These are phyloP conservation scores for Caenorhabditis macrosperma DNA, from an alignment of 2,888 invertebrate species.

Conservation along the genomic window DNA sequence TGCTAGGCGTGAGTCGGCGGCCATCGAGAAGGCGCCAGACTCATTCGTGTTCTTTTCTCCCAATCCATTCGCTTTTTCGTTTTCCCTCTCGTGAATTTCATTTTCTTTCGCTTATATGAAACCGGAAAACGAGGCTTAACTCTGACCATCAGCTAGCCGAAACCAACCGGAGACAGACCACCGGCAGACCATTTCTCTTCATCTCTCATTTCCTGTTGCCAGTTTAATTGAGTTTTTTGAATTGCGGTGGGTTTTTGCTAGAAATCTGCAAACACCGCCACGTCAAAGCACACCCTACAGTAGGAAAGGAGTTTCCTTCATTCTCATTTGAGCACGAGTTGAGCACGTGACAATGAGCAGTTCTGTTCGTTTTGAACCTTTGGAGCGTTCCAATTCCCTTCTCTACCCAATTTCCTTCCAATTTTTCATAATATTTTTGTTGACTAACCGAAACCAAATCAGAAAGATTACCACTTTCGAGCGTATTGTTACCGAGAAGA, in stretches of 20 bases:
- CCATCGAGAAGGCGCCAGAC: not conserved
- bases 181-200: not conserved
- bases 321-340: too few relatives aligned
- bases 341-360: not conserved
- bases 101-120: too few relatives aligned
- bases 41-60: not conserved
- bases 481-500: too few relatives aligned
- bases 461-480: not conserved
- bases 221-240: too few relatives aligned
- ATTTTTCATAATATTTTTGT: constrained; percentile 17
- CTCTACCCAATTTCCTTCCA: not conserved
- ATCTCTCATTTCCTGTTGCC: not conserved
- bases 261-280: too few relatives aligned
- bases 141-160: not conserved
- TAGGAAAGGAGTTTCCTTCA: too few relatives aligned
- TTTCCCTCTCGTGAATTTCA: not conserved
- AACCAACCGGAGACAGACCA: not conserved
- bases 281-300: too few relatives aligned
- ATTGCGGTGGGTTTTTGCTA: too few relatives aligned
- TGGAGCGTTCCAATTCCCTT: not conserved
- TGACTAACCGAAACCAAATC: not conserved
- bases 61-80: not conserved
- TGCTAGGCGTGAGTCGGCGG: constrained; percentile 31
- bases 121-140: not conserved
- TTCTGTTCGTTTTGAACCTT: not conserved